phyloP scores from a whole-genome alignment of 2,797 vertebrate genomes.

The Molossus molossus region DNA sequence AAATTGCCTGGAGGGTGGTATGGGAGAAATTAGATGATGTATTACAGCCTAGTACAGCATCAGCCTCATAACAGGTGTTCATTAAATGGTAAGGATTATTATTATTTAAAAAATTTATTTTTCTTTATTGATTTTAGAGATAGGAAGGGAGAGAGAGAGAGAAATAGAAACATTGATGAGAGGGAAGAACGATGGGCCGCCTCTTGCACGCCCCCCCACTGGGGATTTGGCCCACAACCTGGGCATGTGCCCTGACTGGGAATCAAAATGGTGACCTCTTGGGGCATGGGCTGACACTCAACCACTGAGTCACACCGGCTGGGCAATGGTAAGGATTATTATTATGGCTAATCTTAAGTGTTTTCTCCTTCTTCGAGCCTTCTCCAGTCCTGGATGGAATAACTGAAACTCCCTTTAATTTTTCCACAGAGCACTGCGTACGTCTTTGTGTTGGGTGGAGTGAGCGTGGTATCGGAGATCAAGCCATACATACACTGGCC shows the following conservation, averaged over 20 bases:
- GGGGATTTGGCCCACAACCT: no score
- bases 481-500: neutral
- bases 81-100: neutral
- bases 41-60: neutral
- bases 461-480: neutral
- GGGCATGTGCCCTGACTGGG: no score
- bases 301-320: no score
- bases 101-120: neutral
- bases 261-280: no score
- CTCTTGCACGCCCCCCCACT: no score
- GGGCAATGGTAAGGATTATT: neutral
- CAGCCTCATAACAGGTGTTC: neutral
- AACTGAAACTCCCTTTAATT: neutral
- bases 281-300: no score
- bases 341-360: neutral
- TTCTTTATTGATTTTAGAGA: no score
- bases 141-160: no score
- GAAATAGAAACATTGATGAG: no score
- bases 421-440: neutral
- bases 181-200: no score
- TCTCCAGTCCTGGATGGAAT: neutral
- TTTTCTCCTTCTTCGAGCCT: neutral
- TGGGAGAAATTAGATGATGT: neutral
- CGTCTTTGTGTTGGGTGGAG: neutral
- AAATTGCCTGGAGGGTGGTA: neutral